A percentile compares a stretch with the other conserved stretches of the same genome.
Conservation (phyloP, 2,888 invertebrate species). For the Synanthedon tipuliformis region DNA sequence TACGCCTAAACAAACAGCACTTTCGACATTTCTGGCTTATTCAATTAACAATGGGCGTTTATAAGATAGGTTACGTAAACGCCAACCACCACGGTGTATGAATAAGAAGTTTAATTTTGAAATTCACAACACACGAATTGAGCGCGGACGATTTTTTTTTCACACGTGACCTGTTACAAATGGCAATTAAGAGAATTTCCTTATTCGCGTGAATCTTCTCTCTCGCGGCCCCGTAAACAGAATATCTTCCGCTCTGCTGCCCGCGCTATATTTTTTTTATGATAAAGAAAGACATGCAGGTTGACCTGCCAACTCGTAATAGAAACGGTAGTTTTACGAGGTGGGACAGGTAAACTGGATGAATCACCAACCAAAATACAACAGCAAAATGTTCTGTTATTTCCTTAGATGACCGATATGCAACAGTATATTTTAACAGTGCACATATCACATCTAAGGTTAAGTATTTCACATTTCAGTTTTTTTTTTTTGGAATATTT, state of each 20-base stretch:
- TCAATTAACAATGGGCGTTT: slow-evolving; percentile 42
- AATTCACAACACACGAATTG: slow-evolving; percentile 27
- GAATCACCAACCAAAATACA: too few species aligned
- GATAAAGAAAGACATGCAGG: too few species aligned
- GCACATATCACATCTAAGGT: too few species aligned
- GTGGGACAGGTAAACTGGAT: too few species aligned
- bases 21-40: slow-evolving; percentile 26
- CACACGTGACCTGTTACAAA: slow-evolving; percentile 26
- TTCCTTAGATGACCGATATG: too few species aligned
- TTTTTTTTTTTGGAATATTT: too few species aligned
- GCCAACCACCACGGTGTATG: slow-evolving; percentile 28
- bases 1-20: neutral
- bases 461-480: too few species aligned
- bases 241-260: slow-evolving; percentile 2
- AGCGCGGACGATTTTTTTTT: slow-evolving; percentile 20
- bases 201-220: slow-evolving; percentile 15
- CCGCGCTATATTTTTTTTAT: too few species aligned
- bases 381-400: too few species aligned
- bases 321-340: too few species aligned
- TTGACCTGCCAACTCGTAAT: too few species aligned
- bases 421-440: too few species aligned
- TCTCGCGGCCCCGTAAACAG: slow-evolving; percentile 12
- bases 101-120: slow-evolving; percentile 47
- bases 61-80: slow-evolving; percentile 37
- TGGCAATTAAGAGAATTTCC: slow-evolving; percentile 27